Percentiles rank a stretch among this genome's conserved stretches.
Evolutionary conservation across 2,888 invertebrate genomes (phyloP).

Genomic region (Tachystola acroxantha): DNA sequence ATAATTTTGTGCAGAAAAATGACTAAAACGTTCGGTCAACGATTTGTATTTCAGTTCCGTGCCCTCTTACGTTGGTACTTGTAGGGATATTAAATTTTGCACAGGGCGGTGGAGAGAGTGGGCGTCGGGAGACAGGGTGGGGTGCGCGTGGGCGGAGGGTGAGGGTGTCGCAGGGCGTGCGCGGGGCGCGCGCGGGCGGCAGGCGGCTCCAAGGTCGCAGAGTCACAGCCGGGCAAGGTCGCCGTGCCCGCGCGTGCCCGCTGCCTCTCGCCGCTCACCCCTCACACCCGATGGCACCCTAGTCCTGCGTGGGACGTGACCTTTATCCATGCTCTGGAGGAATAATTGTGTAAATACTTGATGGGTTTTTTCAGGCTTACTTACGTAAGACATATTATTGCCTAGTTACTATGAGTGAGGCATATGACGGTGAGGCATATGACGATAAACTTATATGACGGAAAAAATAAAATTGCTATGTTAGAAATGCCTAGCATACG

Average conservation of each 20-base stretch:
- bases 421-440: no score
- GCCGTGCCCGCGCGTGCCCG: conserved; percentile 71
- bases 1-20: no score
- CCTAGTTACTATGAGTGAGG: background rate
- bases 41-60: conserved; percentile 36
- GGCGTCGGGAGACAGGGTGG: conserved; percentile 38
- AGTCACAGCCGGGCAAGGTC: conserved; percentile 79
- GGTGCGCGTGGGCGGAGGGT: conserved; percentile 42
- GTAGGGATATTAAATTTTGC: conserved; percentile 62
- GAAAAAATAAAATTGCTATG: no score
- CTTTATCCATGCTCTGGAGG: conserved; percentile 71
- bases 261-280: conserved; percentile 34
- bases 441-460: no score
- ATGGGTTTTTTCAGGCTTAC: conserved; percentile 46
- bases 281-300: conserved; percentile 61
- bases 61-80: conserved; percentile 34
- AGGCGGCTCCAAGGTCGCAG: conserved; percentile 73
- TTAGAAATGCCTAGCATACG: no score
- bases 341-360: conserved; percentile 71
- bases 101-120: conserved; percentile 39
- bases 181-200: conserved; percentile 25
- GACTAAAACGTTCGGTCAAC: conserved; percentile 21
- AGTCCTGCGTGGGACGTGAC: conserved; percentile 73
- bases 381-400: conserved; percentile 33
- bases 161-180: conserved; percentile 24